Conservation (phyloP, 2,888 invertebrate genomes). For the Nezara viridula region DNA sequence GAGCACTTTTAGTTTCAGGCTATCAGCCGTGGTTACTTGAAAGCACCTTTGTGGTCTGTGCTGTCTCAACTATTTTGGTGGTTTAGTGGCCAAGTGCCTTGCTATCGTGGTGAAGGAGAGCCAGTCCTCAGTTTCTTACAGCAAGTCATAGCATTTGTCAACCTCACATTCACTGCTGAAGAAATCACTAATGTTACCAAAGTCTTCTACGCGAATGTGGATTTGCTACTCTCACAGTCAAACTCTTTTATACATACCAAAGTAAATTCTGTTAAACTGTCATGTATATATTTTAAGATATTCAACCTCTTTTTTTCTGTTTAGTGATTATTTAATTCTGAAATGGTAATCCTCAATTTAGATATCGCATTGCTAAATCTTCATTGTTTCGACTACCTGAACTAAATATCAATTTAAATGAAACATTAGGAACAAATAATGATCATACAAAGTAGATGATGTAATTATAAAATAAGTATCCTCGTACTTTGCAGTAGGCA, state of each 20-base stretch:
- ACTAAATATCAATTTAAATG: no score
- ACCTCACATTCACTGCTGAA: slow-evolving; percentile 69
- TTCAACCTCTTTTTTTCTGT: no score
- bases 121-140: slow-evolving; percentile 74
- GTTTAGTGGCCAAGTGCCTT: background rate
- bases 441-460: no score
- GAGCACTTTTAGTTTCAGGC: slow-evolving; percentile 71
- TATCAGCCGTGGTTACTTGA: slow-evolving; percentile 76
- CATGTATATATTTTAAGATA: background rate
- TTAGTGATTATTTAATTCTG: no score
- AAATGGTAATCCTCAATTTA: no score
- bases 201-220: slow-evolving; percentile 75
- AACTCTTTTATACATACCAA: slow-evolving; percentile 81
- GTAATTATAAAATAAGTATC: no score
- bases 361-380: no score
- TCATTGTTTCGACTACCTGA: no score
- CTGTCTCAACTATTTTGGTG: slow-evolving; percentile 73
- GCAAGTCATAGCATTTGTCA: slow-evolving; percentile 74
- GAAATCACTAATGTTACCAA: slow-evolving; percentile 73
- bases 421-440: no score
- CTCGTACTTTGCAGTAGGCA: no score
- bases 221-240: slow-evolving; percentile 77
- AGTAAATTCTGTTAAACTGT: slow-evolving; percentile 71
- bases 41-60: slow-evolving; percentile 74
- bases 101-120: slow-evolving; percentile 75